These are phyloP conservation scores for Acestrorhynchus altus DNA, from an alignment of 2,797 vertebrate species.

Conservation along the genomic window DNA sequence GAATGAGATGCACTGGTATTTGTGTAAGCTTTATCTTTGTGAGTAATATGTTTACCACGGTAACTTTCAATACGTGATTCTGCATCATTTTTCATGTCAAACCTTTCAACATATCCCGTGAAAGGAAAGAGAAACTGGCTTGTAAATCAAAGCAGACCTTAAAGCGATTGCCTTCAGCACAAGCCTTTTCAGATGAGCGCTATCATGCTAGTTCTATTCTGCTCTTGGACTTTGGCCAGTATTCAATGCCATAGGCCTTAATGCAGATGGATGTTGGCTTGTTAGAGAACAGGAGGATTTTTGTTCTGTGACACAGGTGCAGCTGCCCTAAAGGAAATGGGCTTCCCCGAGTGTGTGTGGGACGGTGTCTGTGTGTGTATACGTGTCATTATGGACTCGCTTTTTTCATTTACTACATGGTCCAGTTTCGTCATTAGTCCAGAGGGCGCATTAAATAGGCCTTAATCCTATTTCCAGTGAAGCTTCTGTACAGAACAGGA, in stretches of 20 bases:
- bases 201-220: background rate
- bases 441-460: background rate
- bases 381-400: slow-evolving; percentile 10
- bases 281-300: slow-evolving; percentile 28
- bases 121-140: background rate
- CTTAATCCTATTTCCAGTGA: slow-evolving; percentile 15
- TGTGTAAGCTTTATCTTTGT: too few species aligned
- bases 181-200: background rate
- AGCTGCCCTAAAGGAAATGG: slow-evolving; percentile 38
- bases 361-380: background rate
- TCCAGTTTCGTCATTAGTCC: background rate
- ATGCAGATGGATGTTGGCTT: slow-evolving; percentile 19
- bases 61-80: background rate
- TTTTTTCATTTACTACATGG: background rate
- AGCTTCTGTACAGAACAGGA: slow-evolving; percentile 8
- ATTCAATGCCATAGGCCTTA: slow-evolving; percentile 17
- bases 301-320: slow-evolving; percentile 34
- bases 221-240: slow-evolving; percentile 1
- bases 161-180: background rate
- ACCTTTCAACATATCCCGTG: background rate
- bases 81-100: background rate
- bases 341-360: background rate
- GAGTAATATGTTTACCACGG: background rate
- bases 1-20: too few species aligned
- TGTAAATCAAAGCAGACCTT: background rate